Conservation (phyloP, 2,888 invertebrate species). For the Ferrisia virgata region DNA sequence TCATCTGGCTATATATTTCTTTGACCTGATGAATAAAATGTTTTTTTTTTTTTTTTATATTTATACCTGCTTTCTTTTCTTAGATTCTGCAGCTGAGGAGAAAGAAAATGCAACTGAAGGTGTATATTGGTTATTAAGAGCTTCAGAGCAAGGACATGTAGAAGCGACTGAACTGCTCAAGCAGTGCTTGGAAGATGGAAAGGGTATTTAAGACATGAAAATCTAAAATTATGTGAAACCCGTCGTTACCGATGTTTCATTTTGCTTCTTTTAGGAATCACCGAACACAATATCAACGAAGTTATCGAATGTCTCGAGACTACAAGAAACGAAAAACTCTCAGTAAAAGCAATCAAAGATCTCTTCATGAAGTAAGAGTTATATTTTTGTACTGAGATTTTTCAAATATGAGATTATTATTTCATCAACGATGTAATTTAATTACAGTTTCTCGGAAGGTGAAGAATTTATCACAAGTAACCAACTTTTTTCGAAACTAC, state of each 20-base stretch:
- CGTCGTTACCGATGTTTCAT: too few species aligned
- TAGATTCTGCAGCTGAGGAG: conserved; percentile 66
- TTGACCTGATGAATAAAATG: not conserved
- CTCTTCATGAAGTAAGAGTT: conserved; percentile 81
- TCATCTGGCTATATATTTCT: not conserved
- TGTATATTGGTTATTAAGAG: conserved; percentile 87
- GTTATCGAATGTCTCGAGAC: conserved; percentile 77
- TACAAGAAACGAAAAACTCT: conserved; percentile 81
- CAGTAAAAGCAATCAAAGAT: conserved; percentile 80
- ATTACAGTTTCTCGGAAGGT: conserved; percentile 71
- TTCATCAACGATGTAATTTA: not conserved
- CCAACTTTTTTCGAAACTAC: conserved; percentile 57
- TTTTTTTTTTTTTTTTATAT: not conserved
- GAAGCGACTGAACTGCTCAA: conserved; percentile 78
- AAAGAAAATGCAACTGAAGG: conserved; percentile 77
- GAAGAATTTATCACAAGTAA: conserved; percentile 83
- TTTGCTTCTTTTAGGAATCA: conserved; percentile 59
- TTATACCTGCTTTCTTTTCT: conserved; percentile 51
- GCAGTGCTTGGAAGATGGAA: conserved; percentile 69
- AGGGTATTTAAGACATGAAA: conserved; percentile 51
- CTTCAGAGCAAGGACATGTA: conserved; percentile 85
- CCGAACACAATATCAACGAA: conserved; percentile 69
- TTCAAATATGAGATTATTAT: not conserved
- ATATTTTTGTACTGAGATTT: not conserved
- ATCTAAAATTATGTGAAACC: too few species aligned